Conservation (phyloP, 2,888 invertebrate species). For the Tanaodytes sp. region DNA sequence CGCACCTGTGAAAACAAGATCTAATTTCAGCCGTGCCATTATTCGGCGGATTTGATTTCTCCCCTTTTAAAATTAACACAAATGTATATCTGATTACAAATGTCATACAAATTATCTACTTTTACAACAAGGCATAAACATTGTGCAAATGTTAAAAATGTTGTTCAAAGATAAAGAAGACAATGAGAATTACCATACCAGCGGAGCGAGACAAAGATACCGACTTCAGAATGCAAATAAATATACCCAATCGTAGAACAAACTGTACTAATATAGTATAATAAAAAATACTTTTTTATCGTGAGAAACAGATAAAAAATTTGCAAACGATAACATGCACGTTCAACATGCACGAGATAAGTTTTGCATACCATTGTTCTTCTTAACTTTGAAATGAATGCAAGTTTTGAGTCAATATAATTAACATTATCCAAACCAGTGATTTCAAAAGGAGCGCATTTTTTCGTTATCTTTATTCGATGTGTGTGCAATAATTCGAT, state of each 20-base stretch:
- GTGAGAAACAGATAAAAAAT: no score
- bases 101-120: neutral
- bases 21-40: slow-evolving; percentile 11
- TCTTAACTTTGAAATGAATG: no score
- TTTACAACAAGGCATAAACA: slow-evolving; percentile 2
- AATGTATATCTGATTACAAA: slow-evolving; percentile 1
- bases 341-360: no score
- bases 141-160: slow-evolving; percentile 13
- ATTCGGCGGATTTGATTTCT: slow-evolving; percentile 13
- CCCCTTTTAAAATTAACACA: neutral
- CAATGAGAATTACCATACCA: slow-evolving; percentile 28
- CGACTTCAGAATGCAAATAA: slow-evolving; percentile 21
- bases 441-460: no score
- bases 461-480: no score
- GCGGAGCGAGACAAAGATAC: slow-evolving; percentile 8
- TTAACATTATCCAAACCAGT: no score
- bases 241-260: slow-evolving; percentile 11
- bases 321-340: no score
- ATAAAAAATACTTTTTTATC: neutral
- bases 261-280: slow-evolving; percentile 5
- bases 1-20: slow-evolving; percentile 23
- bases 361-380: no score
- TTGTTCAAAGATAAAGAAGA: slow-evolving; percentile 22
- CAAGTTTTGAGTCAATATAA: no score
- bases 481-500: no score